Conservation (phyloP, 2,888 invertebrate genomes). For the Rhabditoides inermis region DNA sequence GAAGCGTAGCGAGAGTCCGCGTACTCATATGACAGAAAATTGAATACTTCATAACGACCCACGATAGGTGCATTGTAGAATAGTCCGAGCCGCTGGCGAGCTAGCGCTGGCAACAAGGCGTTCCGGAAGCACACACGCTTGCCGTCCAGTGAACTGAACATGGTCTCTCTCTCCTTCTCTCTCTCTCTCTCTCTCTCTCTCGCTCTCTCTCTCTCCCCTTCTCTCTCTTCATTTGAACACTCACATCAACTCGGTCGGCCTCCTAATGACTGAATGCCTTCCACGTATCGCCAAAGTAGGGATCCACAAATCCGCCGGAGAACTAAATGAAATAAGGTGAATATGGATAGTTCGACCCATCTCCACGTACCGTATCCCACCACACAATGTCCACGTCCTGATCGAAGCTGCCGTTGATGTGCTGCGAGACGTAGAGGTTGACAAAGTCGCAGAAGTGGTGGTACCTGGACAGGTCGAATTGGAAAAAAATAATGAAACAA, state of each 20-base stretch:
- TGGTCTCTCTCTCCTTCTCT: too few relatives aligned
- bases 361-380: slow-evolving; percentile 74
- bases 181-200: not conserved
- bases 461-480: slow-evolving; percentile 58
- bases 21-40: too few relatives aligned
- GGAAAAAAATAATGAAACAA: slow-evolving; percentile 76
- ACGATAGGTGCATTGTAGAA: slow-evolving; percentile 96
- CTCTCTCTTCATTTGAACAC: slow-evolving; percentile 62
- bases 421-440: slow-evolving; percentile 87
- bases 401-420: slow-evolving; percentile 66
- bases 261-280: slow-evolving; percentile 77
- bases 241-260: slow-evolving; percentile 76
- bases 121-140: slow-evolving; percentile 34
- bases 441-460: slow-evolving; percentile 99
- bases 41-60: too few relatives aligned
- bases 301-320: slow-evolving; percentile 32
- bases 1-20: too few relatives aligned
- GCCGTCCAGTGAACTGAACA: too few relatives aligned
- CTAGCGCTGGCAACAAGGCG: slow-evolving; percentile 75
- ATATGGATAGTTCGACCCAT: too few relatives aligned
- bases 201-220: slow-evolving; percentile 25
- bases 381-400: slow-evolving; percentile 71
- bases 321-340: slow-evolving; percentile 10
- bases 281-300: slow-evolving; percentile 72
- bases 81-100: slow-evolving; percentile 90